Evolutionary conservation across 2,113 vertebrate species (phyloP).

Genomic region (Saiga tatarica): DNA sequence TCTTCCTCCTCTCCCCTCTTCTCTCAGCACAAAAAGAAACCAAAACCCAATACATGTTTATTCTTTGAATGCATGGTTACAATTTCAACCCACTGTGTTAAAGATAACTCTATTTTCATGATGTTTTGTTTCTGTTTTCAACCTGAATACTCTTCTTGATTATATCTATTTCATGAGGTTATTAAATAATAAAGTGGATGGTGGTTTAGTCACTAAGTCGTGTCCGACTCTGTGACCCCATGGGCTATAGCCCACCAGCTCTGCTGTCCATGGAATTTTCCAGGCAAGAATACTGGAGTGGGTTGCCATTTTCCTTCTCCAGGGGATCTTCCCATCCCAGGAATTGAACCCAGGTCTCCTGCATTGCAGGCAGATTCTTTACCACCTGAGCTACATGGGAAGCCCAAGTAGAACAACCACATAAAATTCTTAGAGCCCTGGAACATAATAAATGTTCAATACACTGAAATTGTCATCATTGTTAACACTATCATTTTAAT

Average conservation of each 20-base stretch:
- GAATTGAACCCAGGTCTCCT: neutral
- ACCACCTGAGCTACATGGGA: neutral
- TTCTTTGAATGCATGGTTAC: neutral
- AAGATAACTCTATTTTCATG: neutral
- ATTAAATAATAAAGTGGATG: neutral
- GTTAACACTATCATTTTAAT: neutral
- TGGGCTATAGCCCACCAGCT: neutral
- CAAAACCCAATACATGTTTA: neutral
- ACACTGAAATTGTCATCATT: neutral
- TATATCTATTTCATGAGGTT: neutral
- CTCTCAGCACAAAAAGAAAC: neutral
- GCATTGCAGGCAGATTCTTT: neutral
- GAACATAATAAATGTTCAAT: neutral
- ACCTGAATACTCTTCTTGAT: neutral
- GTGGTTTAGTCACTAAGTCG: neutral
- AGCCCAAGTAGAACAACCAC: neutral
- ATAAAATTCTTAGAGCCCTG: neutral
- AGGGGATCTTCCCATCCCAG: neutral
- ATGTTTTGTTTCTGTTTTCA: neutral
- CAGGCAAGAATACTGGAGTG: neutral
- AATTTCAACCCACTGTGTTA: neutral
- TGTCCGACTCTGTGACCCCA: neutral
- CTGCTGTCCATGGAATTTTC: neutral
- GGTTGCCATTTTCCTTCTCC: neutral
- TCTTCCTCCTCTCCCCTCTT: neutral